Base-by-base conservation (phyloP, 2,888 invertebrate genomes). In the Trichacis sp. region DNA sequence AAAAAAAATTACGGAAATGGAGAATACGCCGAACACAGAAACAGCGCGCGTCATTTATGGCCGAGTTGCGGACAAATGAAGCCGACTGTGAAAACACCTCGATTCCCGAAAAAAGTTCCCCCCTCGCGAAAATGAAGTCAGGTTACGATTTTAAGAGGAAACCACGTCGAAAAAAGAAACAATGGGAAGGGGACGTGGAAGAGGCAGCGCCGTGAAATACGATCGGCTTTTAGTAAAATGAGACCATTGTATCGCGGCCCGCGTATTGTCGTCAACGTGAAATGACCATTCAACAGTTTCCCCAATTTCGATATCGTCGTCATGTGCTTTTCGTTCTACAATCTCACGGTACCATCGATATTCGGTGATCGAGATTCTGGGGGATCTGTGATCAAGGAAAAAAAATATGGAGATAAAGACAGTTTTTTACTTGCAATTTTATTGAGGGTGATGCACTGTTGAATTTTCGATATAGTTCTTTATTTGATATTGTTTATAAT, bases 181-280 rank as follows among this genome's bases (percentile, higher is more conserved):
- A 72, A 70, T 70, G 64, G 64, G 2, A 11, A 43, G 40, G 40
- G 40, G 40, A 15, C 12, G 2, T 15, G 8, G 43, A 43, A 70
- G 68, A 71, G 69, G 69, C 69, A 70, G 65, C 67, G 77, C 77
- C 70, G 70, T 81, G 81, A 82, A 82, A 82, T 79, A 81, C 75
- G 81, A 82, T 81, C 81, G 73, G 79, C 80, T 81, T 81, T 81
- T 81, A 81, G 81, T 81, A 80, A 81, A 82, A 82, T 77, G 80
- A 82, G 78, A 80, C 77, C 76, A 77, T 75, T 75, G 74, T 77
- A 78, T 78, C 73, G 72, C 61, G 50, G 61, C 75, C 71, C 72
- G 73, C 69, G 45, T 49, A 18, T 42, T 42, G 43, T 17, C 43
- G 11, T 49, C 52, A 71, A 71, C 72, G 71, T 77, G 74, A 78